Conservation (phyloP, 2,113 vertebrate species). For the Stigmatopora nigra region DNA sequence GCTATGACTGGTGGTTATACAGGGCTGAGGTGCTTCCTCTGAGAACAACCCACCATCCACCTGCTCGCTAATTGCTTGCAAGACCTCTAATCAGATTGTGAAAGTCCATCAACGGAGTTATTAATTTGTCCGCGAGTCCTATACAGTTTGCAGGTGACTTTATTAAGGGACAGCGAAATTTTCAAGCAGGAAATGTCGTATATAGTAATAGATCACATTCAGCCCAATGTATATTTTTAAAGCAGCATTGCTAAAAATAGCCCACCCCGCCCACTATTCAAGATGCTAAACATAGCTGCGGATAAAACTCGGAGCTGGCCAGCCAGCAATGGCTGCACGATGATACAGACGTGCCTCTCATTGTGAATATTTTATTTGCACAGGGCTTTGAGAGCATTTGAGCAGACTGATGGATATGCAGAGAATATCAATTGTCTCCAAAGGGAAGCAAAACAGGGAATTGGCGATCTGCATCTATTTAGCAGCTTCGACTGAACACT, state of each 20-base stretch:
- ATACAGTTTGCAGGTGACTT: constrained; percentile 23
- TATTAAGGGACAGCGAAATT: constrained; percentile 21
- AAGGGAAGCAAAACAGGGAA: constrained; percentile 35
- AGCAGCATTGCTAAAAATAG: constrained; percentile 57
- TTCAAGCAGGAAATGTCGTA: constrained; percentile 6
- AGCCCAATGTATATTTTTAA: constrained; percentile 53
- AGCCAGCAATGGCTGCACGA: constrained; percentile 44
- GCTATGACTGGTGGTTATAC: constrained; percentile 27
- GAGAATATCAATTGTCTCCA: constrained; percentile 53
- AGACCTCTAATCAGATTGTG: constrained; percentile 35
- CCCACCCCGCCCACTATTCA: constrained; percentile 45
- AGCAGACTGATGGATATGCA: constrained; percentile 44
- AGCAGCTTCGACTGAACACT: constrained; percentile 12
- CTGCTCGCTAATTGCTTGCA: constrained; percentile 26
- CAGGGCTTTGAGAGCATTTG: constrained; percentile 25
- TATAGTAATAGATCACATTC: constrained; percentile 35
- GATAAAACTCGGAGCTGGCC: constrained; percentile 55
- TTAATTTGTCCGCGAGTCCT: constrained; percentile 42
- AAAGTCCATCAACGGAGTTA: constrained; percentile 42
- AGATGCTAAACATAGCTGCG: constrained; percentile 56
- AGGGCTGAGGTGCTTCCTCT: constrained; percentile 7
- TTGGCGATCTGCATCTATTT: constrained; percentile 37
- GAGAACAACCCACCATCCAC: constrained; percentile 23
- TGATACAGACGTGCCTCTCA: constrained; percentile 51
- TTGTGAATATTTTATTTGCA: constrained; percentile 59